phyloP scores from a whole-genome alignment of 2,113 vertebrate genomes.

The Rousettus leschenaultii region DNA sequence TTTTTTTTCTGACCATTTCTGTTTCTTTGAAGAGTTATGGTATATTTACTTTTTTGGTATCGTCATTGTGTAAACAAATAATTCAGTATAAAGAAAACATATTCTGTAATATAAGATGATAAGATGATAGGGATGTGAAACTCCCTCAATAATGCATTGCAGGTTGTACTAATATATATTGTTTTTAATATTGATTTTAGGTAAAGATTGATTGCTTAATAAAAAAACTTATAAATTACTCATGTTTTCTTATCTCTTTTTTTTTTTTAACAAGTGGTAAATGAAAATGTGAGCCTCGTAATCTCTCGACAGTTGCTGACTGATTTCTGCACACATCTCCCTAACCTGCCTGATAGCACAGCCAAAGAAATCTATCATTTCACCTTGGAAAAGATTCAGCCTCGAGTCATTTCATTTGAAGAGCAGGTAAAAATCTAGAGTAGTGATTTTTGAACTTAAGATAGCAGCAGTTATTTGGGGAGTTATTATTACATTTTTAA shows the following conservation, averaged over 20 bases:
- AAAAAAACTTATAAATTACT: not conserved
- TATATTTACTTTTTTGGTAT: constrained; percentile 1
- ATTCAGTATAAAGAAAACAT: constrained; percentile 15
- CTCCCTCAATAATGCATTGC: not conserved
- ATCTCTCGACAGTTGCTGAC: constrained; percentile 97
- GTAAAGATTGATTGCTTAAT: constrained; percentile 36
- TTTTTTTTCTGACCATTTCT: not conserved
- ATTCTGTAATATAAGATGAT: not conserved
- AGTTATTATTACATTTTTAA: constrained; percentile 9
- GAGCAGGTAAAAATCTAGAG: constrained; percentile 88
- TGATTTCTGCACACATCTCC: constrained; percentile 97
- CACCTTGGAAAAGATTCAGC: constrained; percentile 98
- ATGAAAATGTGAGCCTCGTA: constrained; percentile 98
- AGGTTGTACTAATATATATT: not conserved
- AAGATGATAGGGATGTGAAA: not conserved
- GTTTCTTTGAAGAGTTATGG: not conserved
- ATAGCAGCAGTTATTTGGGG: constrained; percentile 37
- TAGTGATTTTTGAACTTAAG: not conserved
- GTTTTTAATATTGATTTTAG: constrained; percentile 45
- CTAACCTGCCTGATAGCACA: constrained; percentile 92
- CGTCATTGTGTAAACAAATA: not conserved
- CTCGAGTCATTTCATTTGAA: constrained; percentile 98
- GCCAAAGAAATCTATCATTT: constrained; percentile 98
- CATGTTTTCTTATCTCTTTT: constrained; percentile 44
- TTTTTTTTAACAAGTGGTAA: constrained; percentile 89